phyloP scores from a whole-genome alignment of 2,113 vertebrate species.

The Sardina pilchardus region DNA sequence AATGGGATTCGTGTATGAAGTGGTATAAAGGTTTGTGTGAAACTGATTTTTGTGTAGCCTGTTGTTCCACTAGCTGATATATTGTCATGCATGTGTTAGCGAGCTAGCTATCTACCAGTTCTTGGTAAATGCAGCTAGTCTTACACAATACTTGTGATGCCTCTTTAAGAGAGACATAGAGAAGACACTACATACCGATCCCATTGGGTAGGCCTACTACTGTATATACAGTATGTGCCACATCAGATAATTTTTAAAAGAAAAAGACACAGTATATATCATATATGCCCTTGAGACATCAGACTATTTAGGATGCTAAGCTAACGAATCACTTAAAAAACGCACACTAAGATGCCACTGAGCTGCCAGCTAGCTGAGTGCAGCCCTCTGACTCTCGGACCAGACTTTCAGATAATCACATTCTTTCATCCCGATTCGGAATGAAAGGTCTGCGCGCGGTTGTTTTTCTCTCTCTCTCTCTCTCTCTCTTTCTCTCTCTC shows the following conservation, averaged over 20 bases:
- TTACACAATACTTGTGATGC: neutral
- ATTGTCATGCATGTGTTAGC: neutral
- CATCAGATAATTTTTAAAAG: neutral
- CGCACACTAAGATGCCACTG: neutral
- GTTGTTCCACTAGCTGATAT: neutral
- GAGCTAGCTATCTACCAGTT: neutral
- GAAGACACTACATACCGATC: neutral
- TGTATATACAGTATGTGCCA: neutral
- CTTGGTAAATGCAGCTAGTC: neutral
- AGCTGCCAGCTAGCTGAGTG: neutral
- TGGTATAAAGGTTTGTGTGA: no score
- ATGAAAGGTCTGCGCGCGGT: neutral
- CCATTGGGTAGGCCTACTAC: no score
- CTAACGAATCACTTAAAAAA: neutral
- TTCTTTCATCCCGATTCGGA: neutral
- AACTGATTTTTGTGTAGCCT: neutral
- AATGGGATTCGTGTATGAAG: no score
- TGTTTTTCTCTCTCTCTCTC: neutral
- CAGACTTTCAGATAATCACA: neutral
- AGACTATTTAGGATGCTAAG: neutral
- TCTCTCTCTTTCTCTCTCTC: neutral
- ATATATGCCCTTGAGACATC: neutral
- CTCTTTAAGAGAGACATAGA: neutral
- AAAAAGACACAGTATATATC: neutral
- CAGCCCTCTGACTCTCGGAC: neutral